These are phyloP conservation scores for Callinectes sapidus DNA, from an alignment of 2,888 invertebrate species.

Conservation along the genomic window DNA sequence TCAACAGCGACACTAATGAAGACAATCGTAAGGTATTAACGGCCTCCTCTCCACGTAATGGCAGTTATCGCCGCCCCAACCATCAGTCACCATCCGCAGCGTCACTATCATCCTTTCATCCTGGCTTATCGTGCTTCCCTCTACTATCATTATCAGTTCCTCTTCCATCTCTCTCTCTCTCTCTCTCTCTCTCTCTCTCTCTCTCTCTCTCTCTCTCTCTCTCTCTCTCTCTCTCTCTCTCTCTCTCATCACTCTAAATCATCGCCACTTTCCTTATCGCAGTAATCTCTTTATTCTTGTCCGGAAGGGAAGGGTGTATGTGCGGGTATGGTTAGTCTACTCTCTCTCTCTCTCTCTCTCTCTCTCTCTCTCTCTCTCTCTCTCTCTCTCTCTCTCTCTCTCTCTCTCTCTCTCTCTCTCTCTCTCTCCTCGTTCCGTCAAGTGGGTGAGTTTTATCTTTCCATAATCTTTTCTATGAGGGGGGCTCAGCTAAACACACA, in stretches of 20 bases:
- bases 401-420: slow-evolving; percentile 24
- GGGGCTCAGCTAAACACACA: neutral
- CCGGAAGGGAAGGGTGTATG: slow-evolving; percentile 12
- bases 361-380: slow-evolving; percentile 37
- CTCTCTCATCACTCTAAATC: neutral
- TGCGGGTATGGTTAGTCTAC: neutral
- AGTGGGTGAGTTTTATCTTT: neutral
- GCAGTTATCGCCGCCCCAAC: neutral
- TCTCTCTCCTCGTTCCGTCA: neutral
- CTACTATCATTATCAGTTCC: neutral
- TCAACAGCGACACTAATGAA: neutral
- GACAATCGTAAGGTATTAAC: neutral
- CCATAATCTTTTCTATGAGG: neutral
- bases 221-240: neutral
- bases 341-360: neutral
- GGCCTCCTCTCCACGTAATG: neutral
- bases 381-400: slow-evolving; percentile 9
- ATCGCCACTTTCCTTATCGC: neutral
- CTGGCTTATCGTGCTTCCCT: neutral
- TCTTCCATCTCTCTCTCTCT: neutral
- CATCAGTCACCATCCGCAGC: neutral
- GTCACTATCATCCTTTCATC: neutral
- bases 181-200: neutral
- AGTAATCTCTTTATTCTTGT: neutral
- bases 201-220: neutral